Percentiles rank a stretch among this genome's conserved stretches.
Evolutionary conservation across 2,797 vertebrate species (phyloP).

Genomic region (Cryptoblepharus egeriae): DNA sequence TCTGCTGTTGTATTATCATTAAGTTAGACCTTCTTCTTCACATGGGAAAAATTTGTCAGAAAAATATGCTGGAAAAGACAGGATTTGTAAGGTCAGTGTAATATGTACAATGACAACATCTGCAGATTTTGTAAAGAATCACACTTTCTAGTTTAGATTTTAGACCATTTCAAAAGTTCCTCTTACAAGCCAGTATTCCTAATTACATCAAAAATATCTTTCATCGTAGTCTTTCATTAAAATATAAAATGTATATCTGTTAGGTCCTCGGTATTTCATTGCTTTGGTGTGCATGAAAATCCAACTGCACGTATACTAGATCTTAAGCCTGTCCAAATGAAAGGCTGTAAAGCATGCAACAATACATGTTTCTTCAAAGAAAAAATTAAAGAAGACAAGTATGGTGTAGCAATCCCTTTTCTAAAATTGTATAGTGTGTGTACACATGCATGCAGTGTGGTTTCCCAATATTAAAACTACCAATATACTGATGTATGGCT

Average conservation of each 20-base stretch:
- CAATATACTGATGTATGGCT: rapidly evolving
- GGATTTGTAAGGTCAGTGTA: neutral
- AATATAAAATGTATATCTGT: neutral
- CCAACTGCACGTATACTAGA: neutral
- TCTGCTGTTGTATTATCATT: neutral
- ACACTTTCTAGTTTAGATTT: neutral
- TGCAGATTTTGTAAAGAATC: neutral
- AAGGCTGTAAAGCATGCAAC: neutral
- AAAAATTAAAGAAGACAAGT: too few species aligned
- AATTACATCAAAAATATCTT: neutral
- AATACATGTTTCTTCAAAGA: neutral
- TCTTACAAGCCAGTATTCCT: neutral
- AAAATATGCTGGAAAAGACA: neutral
- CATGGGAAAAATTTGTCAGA: neutral
- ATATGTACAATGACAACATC: neutral
- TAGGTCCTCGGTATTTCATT: neutral
- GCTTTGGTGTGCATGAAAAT: neutral
- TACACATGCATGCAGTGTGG: neutral
- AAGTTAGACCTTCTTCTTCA: neutral
- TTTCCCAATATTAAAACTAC: neutral
- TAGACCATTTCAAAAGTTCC: neutral
- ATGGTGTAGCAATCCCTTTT: neutral
- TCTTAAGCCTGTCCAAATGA: neutral
- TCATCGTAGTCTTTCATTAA: neutral
- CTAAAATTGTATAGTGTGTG: neutral